These are phyloP conservation scores for Borostomias antarcticus DNA, from an alignment of 2,797 vertebrate species.

Conservation along the genomic window DNA sequence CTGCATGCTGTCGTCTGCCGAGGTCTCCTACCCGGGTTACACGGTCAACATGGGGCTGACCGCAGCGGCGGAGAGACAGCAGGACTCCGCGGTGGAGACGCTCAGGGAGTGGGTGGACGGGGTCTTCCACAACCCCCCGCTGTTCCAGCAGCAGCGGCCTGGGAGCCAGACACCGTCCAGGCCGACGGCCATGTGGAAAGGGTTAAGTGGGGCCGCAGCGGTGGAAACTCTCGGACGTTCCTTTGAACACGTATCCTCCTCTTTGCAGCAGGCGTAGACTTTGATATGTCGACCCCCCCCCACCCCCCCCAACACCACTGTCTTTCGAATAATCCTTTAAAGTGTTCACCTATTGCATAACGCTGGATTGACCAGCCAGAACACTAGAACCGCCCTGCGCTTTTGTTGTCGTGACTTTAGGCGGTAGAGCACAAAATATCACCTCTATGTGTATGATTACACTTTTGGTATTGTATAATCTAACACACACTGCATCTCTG, in stretches of 20 bases:
- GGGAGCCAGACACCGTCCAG: slow-evolving; percentile 70
- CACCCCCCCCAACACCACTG: neutral
- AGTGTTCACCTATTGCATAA: neutral
- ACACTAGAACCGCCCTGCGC: neutral
- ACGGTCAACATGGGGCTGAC: slow-evolving; percentile 64
- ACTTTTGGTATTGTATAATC: neutral
- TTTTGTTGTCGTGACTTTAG: neutral
- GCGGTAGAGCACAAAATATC: neutral
- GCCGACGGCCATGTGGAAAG: slow-evolving; percentile 83
- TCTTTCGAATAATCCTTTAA: neutral
- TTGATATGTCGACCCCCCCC: neutral
- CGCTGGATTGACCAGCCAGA: neutral
- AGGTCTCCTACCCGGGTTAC: slow-evolving; percentile 64
- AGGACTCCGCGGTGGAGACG: slow-evolving; percentile 90
- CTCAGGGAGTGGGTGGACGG: slow-evolving; percentile 99
- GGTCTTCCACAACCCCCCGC: slow-evolving; percentile 90
- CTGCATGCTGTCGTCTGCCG: slow-evolving; percentile 85
- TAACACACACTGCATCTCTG: neutral
- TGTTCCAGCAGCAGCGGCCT: slow-evolving; percentile 86
- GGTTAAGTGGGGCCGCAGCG: slow-evolving; percentile 70
- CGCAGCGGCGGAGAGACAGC: slow-evolving; percentile 74
- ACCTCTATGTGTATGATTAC: neutral
- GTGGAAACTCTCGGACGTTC: slow-evolving; percentile 76
- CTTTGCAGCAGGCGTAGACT: slow-evolving; percentile 48
- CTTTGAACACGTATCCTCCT: slow-evolving; percentile 67